Conservation (phyloP, 2,888 invertebrate species). For the Dorcus hopei region DNA sequence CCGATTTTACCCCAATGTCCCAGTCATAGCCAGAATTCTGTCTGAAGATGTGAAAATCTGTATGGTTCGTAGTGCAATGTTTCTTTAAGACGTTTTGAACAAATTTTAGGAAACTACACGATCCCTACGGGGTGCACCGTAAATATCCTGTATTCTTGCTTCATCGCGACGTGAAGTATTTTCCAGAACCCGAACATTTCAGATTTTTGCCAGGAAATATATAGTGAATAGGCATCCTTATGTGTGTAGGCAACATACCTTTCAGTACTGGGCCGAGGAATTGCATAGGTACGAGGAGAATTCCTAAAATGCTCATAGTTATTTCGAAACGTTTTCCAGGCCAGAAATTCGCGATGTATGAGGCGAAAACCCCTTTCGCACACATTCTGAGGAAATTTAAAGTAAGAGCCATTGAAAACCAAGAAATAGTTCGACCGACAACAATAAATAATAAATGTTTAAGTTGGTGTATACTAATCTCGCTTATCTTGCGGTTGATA, state of each 20-base stretch:
- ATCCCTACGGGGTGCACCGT: slow-evolving; percentile 32
- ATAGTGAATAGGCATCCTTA: slow-evolving; percentile 35
- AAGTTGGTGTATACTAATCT: too few relatives aligned
- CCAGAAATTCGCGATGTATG: neutral
- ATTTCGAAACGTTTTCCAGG: neutral
- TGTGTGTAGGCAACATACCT: slow-evolving; percentile 30
- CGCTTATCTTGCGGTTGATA: too few relatives aligned
- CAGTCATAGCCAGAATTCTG: slow-evolving; percentile 20
- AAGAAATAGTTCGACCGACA: neutral
- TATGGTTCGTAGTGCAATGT: neutral
- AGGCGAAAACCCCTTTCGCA: neutral
- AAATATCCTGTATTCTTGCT: slow-evolving; percentile 34
- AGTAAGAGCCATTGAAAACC: neutral
- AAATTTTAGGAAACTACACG: slow-evolving; percentile 30
- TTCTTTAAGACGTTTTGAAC: neutral
- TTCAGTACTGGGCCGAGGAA: slow-evolving; percentile 40
- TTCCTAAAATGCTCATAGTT: neutral
- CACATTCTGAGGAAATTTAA: neutral
- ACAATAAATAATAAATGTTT: too few relatives aligned
- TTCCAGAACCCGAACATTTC: slow-evolving; percentile 36
- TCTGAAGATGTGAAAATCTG: slow-evolving; percentile 21
- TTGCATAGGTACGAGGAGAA: slow-evolving; percentile 33
- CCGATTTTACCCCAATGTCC: slow-evolving; percentile 29
- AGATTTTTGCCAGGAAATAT: slow-evolving; percentile 35
- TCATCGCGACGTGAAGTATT: slow-evolving; percentile 42